Percentiles rank a stretch among this genome's conserved stretches.
Conservation (phyloP, 2,797 vertebrate genomes). For the Sciaenops ocellatus region DNA sequence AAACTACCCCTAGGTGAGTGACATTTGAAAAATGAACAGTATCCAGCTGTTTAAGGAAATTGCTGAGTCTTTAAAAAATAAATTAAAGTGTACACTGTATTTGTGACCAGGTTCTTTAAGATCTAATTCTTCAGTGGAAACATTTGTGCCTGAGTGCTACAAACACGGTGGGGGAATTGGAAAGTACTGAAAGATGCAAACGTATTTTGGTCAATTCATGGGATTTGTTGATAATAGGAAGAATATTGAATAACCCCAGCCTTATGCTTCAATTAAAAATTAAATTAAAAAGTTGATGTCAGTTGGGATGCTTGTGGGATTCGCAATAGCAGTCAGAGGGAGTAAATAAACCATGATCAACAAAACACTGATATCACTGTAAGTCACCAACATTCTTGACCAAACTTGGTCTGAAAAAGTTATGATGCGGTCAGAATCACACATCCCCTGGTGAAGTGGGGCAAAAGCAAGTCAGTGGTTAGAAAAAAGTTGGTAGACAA, state of each 20-base stretch:
- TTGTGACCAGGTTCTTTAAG: not conserved
- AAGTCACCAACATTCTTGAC: not conserved
- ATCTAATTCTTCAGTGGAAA: not conserved
- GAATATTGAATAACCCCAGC: not conserved
- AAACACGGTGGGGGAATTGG: no score
- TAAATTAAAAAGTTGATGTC: not conserved
- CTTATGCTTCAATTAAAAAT: constrained; percentile 1
- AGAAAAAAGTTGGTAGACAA: constrained; percentile 10
- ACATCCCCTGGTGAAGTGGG: not conserved
- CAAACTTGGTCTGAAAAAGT: constrained; percentile 1
- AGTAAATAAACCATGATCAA: not conserved
- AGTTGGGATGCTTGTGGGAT: not conserved
- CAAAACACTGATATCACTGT: constrained; percentile 1
- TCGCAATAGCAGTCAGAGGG: not conserved
- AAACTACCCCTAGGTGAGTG: no score
- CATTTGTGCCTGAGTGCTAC: no score
- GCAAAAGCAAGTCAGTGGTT: constrained; percentile 3
- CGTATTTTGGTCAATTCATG: not conserved
- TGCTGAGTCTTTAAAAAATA: no score
- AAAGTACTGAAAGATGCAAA: not conserved
- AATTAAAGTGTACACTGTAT: not conserved
- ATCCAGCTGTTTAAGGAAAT: no score
- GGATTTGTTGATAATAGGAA: not conserved
- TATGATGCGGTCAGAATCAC: constrained; percentile 13
- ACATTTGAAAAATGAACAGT: no score